phyloP scores from a whole-genome alignment of 2,888 invertebrate genomes.

The Pedicia rivosa region DNA sequence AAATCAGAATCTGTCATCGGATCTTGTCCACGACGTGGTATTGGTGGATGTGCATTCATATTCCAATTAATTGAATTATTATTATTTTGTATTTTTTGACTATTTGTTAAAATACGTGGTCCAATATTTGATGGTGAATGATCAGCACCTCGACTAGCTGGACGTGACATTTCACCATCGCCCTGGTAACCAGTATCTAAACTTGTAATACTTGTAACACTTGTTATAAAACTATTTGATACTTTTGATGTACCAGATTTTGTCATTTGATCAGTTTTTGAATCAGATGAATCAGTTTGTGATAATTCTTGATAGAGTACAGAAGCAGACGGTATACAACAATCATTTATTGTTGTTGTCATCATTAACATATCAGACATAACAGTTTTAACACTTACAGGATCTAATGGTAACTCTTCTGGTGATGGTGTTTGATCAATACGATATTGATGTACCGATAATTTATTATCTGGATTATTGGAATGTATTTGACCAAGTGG shows the following conservation, averaged over 20 bases:
- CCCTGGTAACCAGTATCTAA: conserved; percentile 90
- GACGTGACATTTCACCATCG: conserved; percentile 77
- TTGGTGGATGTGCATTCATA: conserved; percentile 23
- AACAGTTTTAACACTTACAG: conserved; percentile 46
- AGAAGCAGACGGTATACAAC: conserved; percentile 9
- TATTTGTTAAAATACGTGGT: conserved; percentile 32
- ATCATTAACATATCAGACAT: conserved; percentile 34
- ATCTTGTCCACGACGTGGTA: conserved; percentile 53
- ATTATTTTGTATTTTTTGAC: conserved; percentile 32
- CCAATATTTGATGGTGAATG: conserved; percentile 44
- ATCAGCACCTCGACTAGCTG: conserved; percentile 65
- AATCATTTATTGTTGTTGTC: conserved; percentile 21
- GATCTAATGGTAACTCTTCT: conserved; percentile 69
- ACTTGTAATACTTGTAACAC: conserved; percentile 81
- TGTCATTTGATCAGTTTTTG: conserved; percentile 38
- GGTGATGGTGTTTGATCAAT: conserved; percentile 72
- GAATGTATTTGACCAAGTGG: conserved; percentile 38
- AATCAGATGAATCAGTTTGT: conserved; percentile 38
- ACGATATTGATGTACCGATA: conserved; percentile 27
- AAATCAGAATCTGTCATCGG: conserved; percentile 87
- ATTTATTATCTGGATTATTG: conserved; percentile 33
- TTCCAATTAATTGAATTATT: background rate
- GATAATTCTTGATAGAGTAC: conserved; percentile 31
- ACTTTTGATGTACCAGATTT: conserved; percentile 49
- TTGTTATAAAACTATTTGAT: conserved; percentile 64